Conservation (phyloP, 2,888 invertebrate species). For the Eumacrocentrus americanus region DNA sequence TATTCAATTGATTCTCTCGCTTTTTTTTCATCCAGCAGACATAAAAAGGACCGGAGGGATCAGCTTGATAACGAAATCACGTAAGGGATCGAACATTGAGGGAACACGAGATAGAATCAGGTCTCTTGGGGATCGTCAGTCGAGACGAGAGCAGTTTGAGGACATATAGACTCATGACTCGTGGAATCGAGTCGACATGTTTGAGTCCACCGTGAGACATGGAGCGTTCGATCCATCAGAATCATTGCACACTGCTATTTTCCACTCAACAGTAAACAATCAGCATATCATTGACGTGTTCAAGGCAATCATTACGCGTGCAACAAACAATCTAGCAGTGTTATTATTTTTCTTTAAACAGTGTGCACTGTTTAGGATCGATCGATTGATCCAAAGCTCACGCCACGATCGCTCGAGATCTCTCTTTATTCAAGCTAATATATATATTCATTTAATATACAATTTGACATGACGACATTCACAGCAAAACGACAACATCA, state of each 20-base stretch:
- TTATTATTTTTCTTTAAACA: too few relatives aligned
- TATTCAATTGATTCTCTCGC: too few relatives aligned
- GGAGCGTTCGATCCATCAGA: constrained; percentile 40
- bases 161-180: constrained; percentile 19
- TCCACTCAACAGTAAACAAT: constrained; percentile 1
- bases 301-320: background rate
- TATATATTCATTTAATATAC: too few relatives aligned
- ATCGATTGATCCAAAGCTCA: constrained; percentile 29
- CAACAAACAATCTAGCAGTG: constrained; percentile 3
- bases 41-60: background rate
- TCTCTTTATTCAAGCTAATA: background rate
- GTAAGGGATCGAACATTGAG: constrained; percentile 20
- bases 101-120: constrained; percentile 22
- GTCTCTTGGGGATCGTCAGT: constrained; percentile 26
- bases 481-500: background rate
- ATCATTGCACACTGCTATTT: constrained; percentile 41
- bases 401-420: constrained; percentile 29
- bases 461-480: too few relatives aligned
- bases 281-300: too few relatives aligned
- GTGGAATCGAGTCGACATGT: constrained; percentile 10
- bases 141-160: constrained; percentile 28
- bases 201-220: constrained; percentile 35
- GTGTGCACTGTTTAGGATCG: constrained; percentile 32
- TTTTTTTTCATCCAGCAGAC: background rate
- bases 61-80: constrained; percentile 16